Evolutionary conservation across 2,113 vertebrate genomes (phyloP), one percentile per base, ranked within the genome.

Genomic region (Cygnus atratus): DNA sequence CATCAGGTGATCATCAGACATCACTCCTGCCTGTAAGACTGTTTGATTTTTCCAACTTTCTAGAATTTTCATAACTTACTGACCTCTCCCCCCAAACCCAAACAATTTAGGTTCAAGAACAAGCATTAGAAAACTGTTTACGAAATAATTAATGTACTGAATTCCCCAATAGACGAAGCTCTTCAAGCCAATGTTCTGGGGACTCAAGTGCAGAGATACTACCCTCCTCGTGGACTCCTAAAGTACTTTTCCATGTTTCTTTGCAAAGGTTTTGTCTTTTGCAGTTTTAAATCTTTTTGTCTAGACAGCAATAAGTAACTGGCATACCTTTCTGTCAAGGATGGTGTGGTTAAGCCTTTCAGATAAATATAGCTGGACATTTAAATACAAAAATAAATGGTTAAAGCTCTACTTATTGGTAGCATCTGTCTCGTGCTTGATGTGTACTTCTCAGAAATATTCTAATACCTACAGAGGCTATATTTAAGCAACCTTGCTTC

Each of bases 401-500:
- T 96, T 95, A 97, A 98, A 97, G 93, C 97, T 97, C 90, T 95
- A 57, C 94, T 96, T 96, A 97, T 95, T 96, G 96, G 95, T 89
- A 97, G 97, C 97, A 97, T 97, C 97, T 98, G 97, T 97, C 96
- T 97, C 55, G 0, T 88, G 94, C 97, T 97, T 97, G 96, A 96
- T 97, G 95, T 97, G 97, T 91, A 96, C 95, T 97, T 97, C 97
- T 97, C 96, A 96, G 97, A 98, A 98, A 97, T 97, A 97, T 96
- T 97, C 96, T 92, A 96, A 96, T 97, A 97, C 97, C 95, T 97
- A 97, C 93, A 77, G 85, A 74, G 59, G 96, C 97, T 98, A 98
- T 97, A 97, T 98, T 97, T 98, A 98, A 98, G 97, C 95, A 98
- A 95, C 96, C 95, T 97, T 96, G 87, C 83, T 94, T 91, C 96